Evolutionary conservation across 35 echinoderm and acorn worm genomes (phyloP).

Genomic region (Heliocidaris tuberculata): DNA sequence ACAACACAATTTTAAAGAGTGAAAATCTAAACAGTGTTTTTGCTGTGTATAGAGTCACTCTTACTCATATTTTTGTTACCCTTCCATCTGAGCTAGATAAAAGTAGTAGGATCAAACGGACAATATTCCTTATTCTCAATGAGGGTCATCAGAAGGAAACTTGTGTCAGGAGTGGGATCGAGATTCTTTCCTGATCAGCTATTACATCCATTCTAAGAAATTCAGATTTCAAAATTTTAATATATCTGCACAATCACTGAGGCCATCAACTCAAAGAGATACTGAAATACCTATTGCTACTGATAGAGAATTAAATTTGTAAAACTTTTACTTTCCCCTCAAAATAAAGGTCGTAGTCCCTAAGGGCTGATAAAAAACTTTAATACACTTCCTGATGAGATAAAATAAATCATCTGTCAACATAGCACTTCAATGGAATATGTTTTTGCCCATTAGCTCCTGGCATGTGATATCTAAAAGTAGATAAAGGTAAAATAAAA

Average conservation of each 20-base stretch:
- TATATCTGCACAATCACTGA: background rate
- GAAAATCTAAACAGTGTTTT: too few species aligned
- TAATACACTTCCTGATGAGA: background rate
- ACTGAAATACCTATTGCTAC: background rate
- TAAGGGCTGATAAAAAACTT: too few species aligned
- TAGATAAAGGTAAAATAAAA: background rate
- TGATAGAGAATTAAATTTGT: background rate
- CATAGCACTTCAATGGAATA: background rate
- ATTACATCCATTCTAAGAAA: background rate
- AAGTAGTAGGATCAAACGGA: background rate
- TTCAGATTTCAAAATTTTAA: background rate
- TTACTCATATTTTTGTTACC: background rate
- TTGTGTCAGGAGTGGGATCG: background rate
- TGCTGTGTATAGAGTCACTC: background rate
- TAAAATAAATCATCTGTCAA: background rate
- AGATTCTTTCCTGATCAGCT: background rate
- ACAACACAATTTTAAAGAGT: too few species aligned
- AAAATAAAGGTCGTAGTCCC: too few species aligned
- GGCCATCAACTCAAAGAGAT: background rate
- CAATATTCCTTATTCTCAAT: background rate
- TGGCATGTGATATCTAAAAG: background rate
- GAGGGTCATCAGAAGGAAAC: background rate
- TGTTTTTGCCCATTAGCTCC: background rate
- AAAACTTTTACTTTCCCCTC: too few species aligned
- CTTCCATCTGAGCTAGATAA: background rate